These are phyloP conservation scores for honey bee (Apis mellifera) DNA, from an alignment of 1,140 invertebrate genomes.

Conservation along the genomic window Amel_HAv3.1 CM009943.2:9543001-9543500, in stretches of 20 bases:
- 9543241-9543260: too few relatives aligned
- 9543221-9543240: too few relatives aligned
- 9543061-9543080: slow-evolving; percentile 4
- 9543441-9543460: slow-evolving; percentile 3
- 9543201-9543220: too few relatives aligned
- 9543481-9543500: slow-evolving; percentile 73
- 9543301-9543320: too few relatives aligned
- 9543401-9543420: too few relatives aligned
- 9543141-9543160: neutral
- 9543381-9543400: too few relatives aligned
- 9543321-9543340: too few relatives aligned
- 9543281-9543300: too few relatives aligned
- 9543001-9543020: slow-evolving; percentile 59
- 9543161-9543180: neutral
- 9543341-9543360: too few relatives aligned
- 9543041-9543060: slow-evolving; percentile 37
- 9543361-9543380: too few relatives aligned
- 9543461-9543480: slow-evolving; percentile 58
- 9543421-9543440: slow-evolving; percentile 1
- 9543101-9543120: slow-evolving; percentile 36
- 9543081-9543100: slow-evolving; percentile 44
- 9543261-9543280: too few relatives aligned
- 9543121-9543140: slow-evolving; percentile 37
- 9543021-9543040: slow-evolving; percentile 58
- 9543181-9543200: too few relatives aligned